Evolutionary conservation across 23 tunicate genomes (phyloP).

Genomic region (Aplidium turbinatum): DNA sequence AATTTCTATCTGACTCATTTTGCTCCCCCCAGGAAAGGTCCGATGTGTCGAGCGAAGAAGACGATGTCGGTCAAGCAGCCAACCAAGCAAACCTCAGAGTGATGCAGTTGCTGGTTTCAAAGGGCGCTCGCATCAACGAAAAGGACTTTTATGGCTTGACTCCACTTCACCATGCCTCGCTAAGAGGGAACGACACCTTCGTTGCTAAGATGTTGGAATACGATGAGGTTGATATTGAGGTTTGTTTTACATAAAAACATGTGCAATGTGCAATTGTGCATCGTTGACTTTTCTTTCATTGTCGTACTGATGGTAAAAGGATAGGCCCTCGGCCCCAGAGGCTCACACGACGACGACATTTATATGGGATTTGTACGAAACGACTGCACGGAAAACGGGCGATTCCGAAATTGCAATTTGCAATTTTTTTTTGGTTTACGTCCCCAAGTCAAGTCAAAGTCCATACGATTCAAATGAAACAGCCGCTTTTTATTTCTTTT

Average conservation of each 20-base stretch:
- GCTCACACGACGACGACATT: no score
- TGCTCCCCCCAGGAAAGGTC: conserved; percentile 32
- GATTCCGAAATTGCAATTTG: no score
- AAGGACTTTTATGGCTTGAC: conserved; percentile 91
- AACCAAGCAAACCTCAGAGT: conserved; percentile 48
- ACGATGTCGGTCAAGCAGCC: conserved; percentile 18
- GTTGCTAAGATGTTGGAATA: conserved; percentile 47
- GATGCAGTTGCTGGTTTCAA: conserved; percentile 42
- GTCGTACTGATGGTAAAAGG: no score
- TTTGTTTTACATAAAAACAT: conserved; percentile 6
- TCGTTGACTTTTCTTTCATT: no score
- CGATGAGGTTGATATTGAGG: conserved; percentile 70
- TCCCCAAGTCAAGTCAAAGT: no score
- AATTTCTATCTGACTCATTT: no score
- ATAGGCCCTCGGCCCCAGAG: no score
- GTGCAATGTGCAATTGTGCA: neutral
- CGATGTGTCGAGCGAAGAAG: conserved; percentile 47
- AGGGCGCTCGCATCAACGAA: conserved; percentile 69
- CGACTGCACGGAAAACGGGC: no score
- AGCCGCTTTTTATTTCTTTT: no score
- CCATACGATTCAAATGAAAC: no score
- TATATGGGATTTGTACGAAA: no score
- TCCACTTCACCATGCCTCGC: conserved; percentile 82
- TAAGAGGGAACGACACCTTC: conserved; percentile 66
- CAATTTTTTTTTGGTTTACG: no score